Conservation (phyloP, 2,888 invertebrate genomes). For the Drosophila pegasa region DNA sequence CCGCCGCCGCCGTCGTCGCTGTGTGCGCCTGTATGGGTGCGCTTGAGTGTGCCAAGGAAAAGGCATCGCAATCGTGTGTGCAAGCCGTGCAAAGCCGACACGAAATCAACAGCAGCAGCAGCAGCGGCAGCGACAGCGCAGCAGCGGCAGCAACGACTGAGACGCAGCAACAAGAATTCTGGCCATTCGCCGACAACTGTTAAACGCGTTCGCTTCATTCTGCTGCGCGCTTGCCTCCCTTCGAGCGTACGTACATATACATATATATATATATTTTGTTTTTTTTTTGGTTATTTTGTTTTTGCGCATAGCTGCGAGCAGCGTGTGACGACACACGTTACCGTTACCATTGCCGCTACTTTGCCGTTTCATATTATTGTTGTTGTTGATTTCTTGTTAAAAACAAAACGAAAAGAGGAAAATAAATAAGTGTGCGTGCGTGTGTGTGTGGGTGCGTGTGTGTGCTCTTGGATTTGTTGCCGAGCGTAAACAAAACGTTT, state of each 20-base stretch:
- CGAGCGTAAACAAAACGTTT: constrained; percentile 21
- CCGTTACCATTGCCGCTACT: not conserved
- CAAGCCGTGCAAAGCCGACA: constrained; percentile 32
- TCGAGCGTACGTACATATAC: constrained; percentile 44
- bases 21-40: not conserved
- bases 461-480: constrained; percentile 11
- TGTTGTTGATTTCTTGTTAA: constrained; percentile 9
- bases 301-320: constrained; percentile 11
- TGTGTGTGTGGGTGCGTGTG: not conserved
- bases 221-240: constrained; percentile 47
- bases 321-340: constrained; percentile 18
- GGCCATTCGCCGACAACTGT: constrained; percentile 59
- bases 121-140: constrained; percentile 4
- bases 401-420: constrained; percentile 14
- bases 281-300: constrained; percentile 25
- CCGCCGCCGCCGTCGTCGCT: too few species aligned
- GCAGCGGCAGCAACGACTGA: constrained; percentile 13
- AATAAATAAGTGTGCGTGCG: not conserved
- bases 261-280: constrained; percentile 15
- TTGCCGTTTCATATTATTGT: too few species aligned
- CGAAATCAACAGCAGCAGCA: constrained; percentile 15
- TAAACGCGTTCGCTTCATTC: constrained; percentile 58
- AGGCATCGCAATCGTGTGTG: constrained; percentile 49
- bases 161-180: constrained; percentile 53
- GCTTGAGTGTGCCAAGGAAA: constrained; percentile 32